A percentile compares a stretch with the other conserved stretches of the same genome.
Evolutionary conservation across 2,113 vertebrate genomes (phyloP).

Genomic region (Chaetura pelagica): DNA sequence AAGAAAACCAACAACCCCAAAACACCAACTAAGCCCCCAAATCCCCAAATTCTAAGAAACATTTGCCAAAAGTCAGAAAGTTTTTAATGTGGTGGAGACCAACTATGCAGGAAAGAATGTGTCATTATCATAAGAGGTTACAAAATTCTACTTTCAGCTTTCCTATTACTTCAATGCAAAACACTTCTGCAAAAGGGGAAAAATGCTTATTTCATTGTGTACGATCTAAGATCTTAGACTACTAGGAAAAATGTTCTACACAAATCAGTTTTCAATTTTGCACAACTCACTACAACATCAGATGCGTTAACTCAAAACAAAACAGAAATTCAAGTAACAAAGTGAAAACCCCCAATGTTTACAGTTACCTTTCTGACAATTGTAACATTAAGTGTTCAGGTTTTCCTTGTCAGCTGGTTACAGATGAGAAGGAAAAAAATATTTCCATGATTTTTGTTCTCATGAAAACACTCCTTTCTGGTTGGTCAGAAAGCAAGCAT

Average conservation of each 20-base stretch:
- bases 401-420: background rate
- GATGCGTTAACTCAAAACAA: background rate
- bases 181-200: rapidly evolving
- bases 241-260: background rate
- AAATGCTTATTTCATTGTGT: background rate
- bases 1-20: background rate
- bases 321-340: background rate
- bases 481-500: background rate
- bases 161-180: background rate
- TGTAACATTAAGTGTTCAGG: background rate
- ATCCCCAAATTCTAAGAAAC: background rate
- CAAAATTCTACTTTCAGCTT: background rate
- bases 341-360: background rate
- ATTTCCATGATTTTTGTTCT: background rate
- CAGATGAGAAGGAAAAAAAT: background rate
- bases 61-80: background rate
- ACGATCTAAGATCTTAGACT: background rate
- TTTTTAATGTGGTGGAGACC: background rate
- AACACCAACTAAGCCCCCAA: background rate
- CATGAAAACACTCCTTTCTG: background rate
- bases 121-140: background rate
- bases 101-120: background rate
- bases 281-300: background rate
- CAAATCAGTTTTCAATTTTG: background rate
- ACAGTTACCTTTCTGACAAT: background rate